A percentile compares a stretch with the other conserved stretches of the same genome.
phyloP scores from a whole-genome alignment of 2,888 invertebrate genomes.

The Macrostomum cliftonense region DNA sequence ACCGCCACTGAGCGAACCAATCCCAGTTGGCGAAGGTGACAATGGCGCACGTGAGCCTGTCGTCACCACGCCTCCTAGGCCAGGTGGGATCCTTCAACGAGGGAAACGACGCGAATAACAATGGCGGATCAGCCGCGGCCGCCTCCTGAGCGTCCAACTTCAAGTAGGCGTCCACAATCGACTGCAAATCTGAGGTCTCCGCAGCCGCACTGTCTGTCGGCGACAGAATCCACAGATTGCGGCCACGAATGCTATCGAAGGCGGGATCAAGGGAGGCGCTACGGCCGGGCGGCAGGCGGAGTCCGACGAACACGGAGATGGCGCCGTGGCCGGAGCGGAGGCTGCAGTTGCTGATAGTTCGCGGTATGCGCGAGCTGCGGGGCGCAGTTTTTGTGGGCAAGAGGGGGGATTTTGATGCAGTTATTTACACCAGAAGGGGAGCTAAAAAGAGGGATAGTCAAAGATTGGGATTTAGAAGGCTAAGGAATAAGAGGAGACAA shows the following conservation, averaged over 20 bases:
- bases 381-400: too few relatives aligned
- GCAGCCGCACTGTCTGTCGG: conserved; percentile 18
- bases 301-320: conserved; percentile 27
- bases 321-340: conserved; percentile 22
- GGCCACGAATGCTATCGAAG: conserved; percentile 20
- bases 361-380: conserved; percentile 12
- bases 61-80: conserved; percentile 22
- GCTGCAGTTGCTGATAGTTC: background rate
- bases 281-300: conserved; percentile 19
- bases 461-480: too few relatives aligned
- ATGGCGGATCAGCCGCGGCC: conserved; percentile 14
- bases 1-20: conserved; percentile 30
- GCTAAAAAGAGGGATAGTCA: too few relatives aligned
- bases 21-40: conserved; percentile 25
- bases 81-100: conserved; percentile 35
- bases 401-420: too few relatives aligned
- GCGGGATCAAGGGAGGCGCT: conserved; percentile 12
- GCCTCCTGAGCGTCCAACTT: conserved; percentile 7
- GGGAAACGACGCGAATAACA: conserved; percentile 34
- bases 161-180: conserved; percentile 20
- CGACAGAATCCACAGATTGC: conserved; percentile 27
- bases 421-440: too few relatives aligned
- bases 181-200: conserved; percentile 16
- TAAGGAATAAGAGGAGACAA: too few relatives aligned
- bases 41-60: conserved; percentile 17